phyloP scores from a whole-genome alignment of 2,797 vertebrate genomes.

The Megaceryle alcyon region DNA sequence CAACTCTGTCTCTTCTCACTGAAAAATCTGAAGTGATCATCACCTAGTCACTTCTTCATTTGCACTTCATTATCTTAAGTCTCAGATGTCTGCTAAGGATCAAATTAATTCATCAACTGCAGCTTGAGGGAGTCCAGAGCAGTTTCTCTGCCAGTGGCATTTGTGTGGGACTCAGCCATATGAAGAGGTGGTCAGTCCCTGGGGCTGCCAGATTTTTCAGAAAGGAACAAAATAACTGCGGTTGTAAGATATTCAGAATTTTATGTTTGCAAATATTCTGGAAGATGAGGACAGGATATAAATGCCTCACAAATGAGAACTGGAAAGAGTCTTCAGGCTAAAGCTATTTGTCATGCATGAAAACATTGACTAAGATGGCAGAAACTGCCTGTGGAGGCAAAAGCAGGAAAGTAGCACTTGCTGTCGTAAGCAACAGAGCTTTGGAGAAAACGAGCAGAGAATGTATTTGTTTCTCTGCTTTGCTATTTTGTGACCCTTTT shows the following conservation, averaged over 20 bases:
- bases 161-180: background rate
- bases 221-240: background rate
- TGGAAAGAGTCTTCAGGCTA: constrained; percentile 66
- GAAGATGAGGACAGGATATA: constrained; percentile 74
- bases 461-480: background rate
- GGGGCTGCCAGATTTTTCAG: background rate
- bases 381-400: constrained; percentile 31
- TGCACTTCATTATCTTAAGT: background rate
- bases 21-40: background rate
- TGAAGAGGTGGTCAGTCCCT: background rate
- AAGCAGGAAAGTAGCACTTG: background rate
- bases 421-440: background rate
- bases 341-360: constrained; percentile 68
- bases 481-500: background rate
- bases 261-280: constrained; percentile 59
- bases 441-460: background rate
- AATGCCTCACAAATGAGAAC: constrained; percentile 69
- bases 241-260: too few relatives aligned
- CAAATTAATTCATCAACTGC: background rate
- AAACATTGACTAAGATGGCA: constrained; percentile 64
- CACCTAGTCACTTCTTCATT: background rate
- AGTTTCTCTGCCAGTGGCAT: background rate
- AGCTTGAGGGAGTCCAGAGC: background rate
- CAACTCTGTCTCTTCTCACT: background rate
- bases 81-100: background rate